These are phyloP conservation scores for Lateolabrax maculatus DNA, from an alignment of 2,797 vertebrate species.

Conservation along the genomic window DNA sequence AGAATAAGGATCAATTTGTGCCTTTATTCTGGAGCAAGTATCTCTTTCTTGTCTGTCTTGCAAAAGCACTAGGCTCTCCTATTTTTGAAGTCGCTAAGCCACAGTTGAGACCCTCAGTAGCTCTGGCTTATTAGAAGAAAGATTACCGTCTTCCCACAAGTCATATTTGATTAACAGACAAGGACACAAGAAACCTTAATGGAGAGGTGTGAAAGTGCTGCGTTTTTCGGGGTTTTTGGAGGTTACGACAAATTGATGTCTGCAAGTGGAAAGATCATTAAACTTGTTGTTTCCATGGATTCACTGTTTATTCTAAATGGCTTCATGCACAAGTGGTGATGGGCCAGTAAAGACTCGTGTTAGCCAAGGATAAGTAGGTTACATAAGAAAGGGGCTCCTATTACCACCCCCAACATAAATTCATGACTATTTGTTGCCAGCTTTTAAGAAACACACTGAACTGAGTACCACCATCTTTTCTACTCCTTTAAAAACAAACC, in stretches of 20 bases:
- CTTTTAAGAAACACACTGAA: conserved; percentile 2
- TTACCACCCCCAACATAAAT: conserved; percentile 18
- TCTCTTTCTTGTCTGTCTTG: neutral
- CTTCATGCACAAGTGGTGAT: conserved; percentile 9
- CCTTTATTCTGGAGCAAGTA: neutral
- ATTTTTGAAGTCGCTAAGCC: neutral
- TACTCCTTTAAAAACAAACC: conserved; percentile 20
- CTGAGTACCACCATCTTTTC: neutral
- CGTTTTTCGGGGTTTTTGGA: neutral
- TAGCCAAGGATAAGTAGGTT: conserved; percentile 31
- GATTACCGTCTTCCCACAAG: neutral
- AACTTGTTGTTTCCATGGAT: conserved; percentile 33
- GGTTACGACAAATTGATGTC: neutral
- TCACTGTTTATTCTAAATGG: conserved; percentile 27
- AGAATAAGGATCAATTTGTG: neutral
- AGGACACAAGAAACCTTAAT: neutral
- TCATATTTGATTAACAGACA: conserved; percentile 4
- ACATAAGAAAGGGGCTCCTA: conserved; percentile 32
- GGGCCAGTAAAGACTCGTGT: neutral
- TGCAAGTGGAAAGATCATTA: conserved; percentile 1
- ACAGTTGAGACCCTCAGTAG: neutral
- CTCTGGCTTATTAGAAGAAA: neutral
- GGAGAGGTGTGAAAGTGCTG: neutral
- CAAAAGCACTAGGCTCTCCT: conserved; percentile 2
- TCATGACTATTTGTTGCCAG: neutral